A percentile compares a stretch with the other conserved stretches of the same genome.
Evolutionary conservation across 2,113 vertebrate species (phyloP).

Genomic region (Oryzias woworae): DNA sequence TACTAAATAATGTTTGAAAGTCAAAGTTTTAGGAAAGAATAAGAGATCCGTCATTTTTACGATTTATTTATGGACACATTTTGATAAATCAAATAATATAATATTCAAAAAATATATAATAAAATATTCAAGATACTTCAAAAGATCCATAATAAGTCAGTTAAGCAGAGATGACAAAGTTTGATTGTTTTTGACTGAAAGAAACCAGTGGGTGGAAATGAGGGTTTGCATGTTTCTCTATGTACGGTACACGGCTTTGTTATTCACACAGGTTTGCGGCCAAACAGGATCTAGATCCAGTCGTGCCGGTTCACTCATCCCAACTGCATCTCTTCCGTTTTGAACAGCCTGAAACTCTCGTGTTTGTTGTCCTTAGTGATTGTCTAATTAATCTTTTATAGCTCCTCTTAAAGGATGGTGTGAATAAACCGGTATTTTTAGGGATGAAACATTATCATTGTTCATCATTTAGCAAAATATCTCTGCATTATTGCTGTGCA

Average conservation of each 20-base stretch:
- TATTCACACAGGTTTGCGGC: neutral
- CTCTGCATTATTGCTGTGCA: neutral
- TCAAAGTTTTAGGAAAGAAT: no score
- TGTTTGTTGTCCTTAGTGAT: neutral
- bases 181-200: neutral
- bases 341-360: neutral
- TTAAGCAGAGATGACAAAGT: no score
- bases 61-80: no score
- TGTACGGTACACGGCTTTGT: neutral
- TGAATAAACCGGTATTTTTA: no score
- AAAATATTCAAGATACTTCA: neutral
- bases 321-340: neutral
- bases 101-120: no score
- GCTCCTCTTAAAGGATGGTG: no score
- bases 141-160: no score
- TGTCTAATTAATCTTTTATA: neutral
- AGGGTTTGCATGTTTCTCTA: neutral
- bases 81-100: no score
- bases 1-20: no score
- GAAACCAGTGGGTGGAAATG: neutral
- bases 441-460: neutral
- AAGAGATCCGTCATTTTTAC: no score
- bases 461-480: neutral
- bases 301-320: constrained; percentile 36
- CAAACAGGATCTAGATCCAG: constrained; percentile 29